These are phyloP conservation scores for Synanceia verrucosa DNA, from an alignment of 2,797 vertebrate genomes.

Conservation along the genomic window DNA sequence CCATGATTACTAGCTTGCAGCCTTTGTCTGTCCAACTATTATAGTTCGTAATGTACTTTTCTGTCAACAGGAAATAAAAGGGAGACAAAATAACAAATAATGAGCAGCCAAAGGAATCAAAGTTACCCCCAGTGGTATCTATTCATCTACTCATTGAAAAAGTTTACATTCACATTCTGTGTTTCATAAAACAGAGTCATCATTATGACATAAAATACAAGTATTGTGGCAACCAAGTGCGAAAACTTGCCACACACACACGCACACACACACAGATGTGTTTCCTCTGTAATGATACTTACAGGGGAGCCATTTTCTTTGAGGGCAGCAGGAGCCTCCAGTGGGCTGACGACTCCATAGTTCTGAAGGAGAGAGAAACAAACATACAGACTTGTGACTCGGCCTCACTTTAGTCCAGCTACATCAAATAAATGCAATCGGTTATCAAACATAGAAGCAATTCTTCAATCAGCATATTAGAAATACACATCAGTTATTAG, in stretches of 20 bases:
- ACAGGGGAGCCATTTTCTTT: conserved; percentile 85
- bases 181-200: not conserved
- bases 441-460: not conserved
- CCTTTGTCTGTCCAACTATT: not conserved
- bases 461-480: not conserved
- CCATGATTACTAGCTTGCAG: not conserved
- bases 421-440: not conserved
- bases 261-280: conserved; percentile 8
- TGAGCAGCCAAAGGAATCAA: not conserved
- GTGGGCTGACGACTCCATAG: conserved; percentile 52
- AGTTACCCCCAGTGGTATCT: not conserved
- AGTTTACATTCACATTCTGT: not conserved
- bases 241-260: not conserved
- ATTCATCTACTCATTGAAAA: not conserved
- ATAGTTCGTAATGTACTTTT: not conserved
- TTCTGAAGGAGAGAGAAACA: conserved; percentile 58
- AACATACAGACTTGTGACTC: not conserved
- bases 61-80: not conserved
- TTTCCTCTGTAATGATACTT: conserved; percentile 55
- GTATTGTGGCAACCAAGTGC: not conserved
- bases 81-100: not conserved
- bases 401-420: not conserved
- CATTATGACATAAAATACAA: not conserved
- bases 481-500: not conserved
- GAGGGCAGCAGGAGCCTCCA: conserved; percentile 55